Evolutionary conservation across 2,888 invertebrate species (phyloP).

Genomic region (Tethea ocularis): DNA sequence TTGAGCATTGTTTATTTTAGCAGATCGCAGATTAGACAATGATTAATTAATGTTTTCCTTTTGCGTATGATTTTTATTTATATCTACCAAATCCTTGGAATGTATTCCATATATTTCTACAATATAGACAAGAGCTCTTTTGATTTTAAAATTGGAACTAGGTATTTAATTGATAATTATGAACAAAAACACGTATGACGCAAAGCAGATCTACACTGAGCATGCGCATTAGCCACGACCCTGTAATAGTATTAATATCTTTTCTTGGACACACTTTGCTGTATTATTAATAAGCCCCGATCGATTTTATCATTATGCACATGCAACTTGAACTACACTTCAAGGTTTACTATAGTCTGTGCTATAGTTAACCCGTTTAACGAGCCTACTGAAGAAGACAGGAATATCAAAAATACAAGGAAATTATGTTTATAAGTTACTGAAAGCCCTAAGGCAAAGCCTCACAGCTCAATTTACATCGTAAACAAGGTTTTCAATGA

Average conservation of each 20-base stretch:
- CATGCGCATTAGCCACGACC: conserved; percentile 50
- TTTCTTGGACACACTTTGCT: conserved; percentile 23
- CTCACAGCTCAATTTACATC: neutral
- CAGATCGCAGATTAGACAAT: neutral
- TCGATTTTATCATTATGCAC: neutral
- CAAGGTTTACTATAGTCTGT: neutral
- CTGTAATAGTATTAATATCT: conserved; percentile 55
- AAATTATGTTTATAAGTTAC: neutral
- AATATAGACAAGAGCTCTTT: neutral
- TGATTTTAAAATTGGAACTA: conserved; percentile 11
- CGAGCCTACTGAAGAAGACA: neutral
- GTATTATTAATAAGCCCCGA: conserved; percentile 14
- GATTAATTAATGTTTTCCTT: too few species aligned
- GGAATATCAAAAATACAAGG: neutral
- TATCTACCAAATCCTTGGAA: neutral
- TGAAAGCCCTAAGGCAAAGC: neutral
- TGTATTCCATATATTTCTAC: neutral
- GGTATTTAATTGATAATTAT: conserved; percentile 21
- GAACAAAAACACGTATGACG: conserved; percentile 54
- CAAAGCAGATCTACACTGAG: conserved; percentile 46
- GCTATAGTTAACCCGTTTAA: neutral
- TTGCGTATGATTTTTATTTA: neutral
- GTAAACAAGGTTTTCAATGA: conserved; percentile 6
- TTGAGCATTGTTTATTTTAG: neutral
- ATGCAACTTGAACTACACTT: neutral